Conservation (phyloP, 2,113 vertebrate species). For the Protomyctophum bolini region DNA sequence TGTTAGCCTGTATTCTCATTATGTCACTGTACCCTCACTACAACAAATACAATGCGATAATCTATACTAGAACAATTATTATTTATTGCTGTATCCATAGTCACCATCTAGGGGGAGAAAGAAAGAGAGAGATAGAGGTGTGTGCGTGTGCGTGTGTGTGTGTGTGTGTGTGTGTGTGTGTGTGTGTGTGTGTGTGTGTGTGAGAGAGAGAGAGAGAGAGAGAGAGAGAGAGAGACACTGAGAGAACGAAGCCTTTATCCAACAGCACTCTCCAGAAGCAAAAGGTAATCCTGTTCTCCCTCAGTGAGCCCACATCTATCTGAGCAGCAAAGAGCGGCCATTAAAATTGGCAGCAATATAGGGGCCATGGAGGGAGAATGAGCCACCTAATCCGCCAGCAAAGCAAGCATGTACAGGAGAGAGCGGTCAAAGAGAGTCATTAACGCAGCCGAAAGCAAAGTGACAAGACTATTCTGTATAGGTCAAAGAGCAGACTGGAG, state of each 20-base stretch:
- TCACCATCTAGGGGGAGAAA: constrained; percentile 6
- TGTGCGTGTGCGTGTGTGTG: too few species aligned
- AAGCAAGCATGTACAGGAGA: constrained; percentile 55
- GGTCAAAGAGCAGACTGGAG: constrained; percentile 15
- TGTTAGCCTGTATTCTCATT: too few species aligned
- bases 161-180: too few species aligned
- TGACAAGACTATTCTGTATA: constrained; percentile 37
- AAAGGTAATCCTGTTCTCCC: constrained; percentile 50
- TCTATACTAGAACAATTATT: too few species aligned
- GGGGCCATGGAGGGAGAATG: constrained; percentile 47
- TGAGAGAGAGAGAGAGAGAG: neutral
- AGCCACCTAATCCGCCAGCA: constrained; percentile 53
- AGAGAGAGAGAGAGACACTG: neutral
- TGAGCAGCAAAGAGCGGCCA: constrained; percentile 45
- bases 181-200: too few species aligned
- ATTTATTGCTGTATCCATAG: neutral
- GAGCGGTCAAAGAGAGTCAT: constrained; percentile 55
- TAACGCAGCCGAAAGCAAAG: constrained; percentile 46
- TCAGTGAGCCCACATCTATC: constrained; percentile 43
- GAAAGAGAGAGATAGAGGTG: neutral
- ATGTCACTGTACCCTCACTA: neutral
- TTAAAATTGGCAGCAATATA: constrained; percentile 49
- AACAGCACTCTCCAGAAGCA: constrained; percentile 37
- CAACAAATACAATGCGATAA: too few species aligned
- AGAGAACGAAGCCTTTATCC: constrained; percentile 26